Percentiles rank a stretch among this genome's conserved stretches.
phyloP scores from a whole-genome alignment of 1,140 invertebrate genomes.

The Caenorhabditis remanei region DNA sequence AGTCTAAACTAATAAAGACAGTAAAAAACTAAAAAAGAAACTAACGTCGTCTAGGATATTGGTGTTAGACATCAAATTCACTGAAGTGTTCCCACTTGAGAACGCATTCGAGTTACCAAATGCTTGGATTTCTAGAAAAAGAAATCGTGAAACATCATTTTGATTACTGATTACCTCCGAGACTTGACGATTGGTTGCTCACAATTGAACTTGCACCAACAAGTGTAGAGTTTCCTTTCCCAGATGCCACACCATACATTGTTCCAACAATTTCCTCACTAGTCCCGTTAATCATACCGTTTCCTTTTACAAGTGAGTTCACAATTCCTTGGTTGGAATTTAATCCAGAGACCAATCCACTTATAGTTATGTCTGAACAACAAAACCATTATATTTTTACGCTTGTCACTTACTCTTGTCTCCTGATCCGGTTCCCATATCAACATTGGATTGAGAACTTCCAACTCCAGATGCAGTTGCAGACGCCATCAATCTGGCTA shows the following conservation, averaged over 20 bases:
- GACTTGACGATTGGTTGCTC: conserved; percentile 9
- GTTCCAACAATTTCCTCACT: neutral
- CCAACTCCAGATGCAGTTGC: neutral
- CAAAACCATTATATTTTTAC: neutral
- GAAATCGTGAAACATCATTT: neutral
- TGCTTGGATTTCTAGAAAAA: conserved; percentile 24
- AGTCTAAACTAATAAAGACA: neutral
- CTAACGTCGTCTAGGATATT: conserved; percentile 12
- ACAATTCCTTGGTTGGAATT: conserved; percentile 21
- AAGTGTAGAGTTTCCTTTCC: conserved; percentile 23
- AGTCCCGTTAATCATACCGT: conserved; percentile 9
- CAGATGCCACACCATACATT: conserved; percentile 14
- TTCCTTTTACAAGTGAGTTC: conserved; percentile 35
- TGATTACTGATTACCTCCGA: neutral
- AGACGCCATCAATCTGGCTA: neutral
- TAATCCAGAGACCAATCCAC: conserved; percentile 31
- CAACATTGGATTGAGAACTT: conserved; percentile 19
- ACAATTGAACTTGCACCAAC: conserved; percentile 38
- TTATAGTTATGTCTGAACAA: neutral
- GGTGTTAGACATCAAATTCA: conserved; percentile 32
- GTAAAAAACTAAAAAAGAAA: no score
- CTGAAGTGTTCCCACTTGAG: conserved; percentile 11
- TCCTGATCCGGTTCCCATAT: conserved; percentile 10
- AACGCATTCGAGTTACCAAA: conserved; percentile 30
- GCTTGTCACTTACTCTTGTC: neutral